These are phyloP conservation scores for Darevskia nairensis DNA, from an alignment of 2,797 vertebrate species.

Conservation along the genomic window DNA sequence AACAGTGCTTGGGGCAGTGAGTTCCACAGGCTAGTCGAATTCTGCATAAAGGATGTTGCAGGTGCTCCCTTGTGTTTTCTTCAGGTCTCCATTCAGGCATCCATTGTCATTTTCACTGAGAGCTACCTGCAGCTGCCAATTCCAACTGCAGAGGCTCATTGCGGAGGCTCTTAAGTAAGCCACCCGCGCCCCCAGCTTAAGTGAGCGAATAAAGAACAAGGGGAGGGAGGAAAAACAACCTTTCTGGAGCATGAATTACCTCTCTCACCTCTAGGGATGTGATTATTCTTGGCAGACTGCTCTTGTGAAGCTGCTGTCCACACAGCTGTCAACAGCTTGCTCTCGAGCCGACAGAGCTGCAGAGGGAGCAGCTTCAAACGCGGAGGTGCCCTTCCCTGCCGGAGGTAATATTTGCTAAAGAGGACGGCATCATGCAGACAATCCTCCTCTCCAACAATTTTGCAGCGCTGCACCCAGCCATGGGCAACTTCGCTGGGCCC, in stretches of 20 bases:
- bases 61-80: neutral
- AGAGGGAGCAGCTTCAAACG: conserved; percentile 13
- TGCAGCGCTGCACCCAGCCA: neutral
- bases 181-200: neutral
- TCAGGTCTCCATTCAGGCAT: neutral
- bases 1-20: neutral
- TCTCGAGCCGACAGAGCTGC: conserved; percentile 9
- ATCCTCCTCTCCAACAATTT: neutral
- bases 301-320: conserved; percentile 14
- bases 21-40: neutral
- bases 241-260: conserved; percentile 28
- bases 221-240: neutral
- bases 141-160: neutral
- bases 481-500: no score
- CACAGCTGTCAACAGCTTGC: conserved; percentile 21
- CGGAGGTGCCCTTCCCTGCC: conserved; percentile 17
- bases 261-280: conserved; percentile 33
- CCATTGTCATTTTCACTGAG: neutral
- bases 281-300: conserved; percentile 45
- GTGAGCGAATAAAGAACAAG: neutral
- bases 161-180: neutral
- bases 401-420: conserved; percentile 3
- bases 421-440: neutral
- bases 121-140: neutral
- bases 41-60: neutral